These are phyloP conservation scores for Acrobasis repandana DNA, from an alignment of 2,888 invertebrate genomes.

Conservation along the genomic window DNA sequence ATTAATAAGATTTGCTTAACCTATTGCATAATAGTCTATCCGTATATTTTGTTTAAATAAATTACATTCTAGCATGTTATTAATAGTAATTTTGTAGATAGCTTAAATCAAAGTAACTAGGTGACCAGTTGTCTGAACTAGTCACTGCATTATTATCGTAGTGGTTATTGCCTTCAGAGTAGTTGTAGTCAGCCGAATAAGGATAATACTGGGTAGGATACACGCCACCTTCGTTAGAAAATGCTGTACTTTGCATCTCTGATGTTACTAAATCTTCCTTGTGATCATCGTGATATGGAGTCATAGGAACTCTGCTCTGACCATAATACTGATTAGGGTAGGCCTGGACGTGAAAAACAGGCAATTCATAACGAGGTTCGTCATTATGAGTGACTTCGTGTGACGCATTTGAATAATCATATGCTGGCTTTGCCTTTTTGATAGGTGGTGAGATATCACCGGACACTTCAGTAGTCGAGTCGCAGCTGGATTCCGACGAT, in stretches of 20 bases:
- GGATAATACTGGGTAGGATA: slow-evolving; percentile 56
- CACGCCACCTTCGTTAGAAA: slow-evolving; percentile 37
- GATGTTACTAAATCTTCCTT: neutral
- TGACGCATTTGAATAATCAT: neutral
- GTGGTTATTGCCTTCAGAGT: slow-evolving; percentile 18
- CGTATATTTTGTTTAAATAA: neutral
- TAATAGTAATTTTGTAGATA: slow-evolving; percentile 28
- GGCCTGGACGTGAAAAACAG: neutral
- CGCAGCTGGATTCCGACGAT: slow-evolving; percentile 52
- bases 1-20: slow-evolving; percentile 25
- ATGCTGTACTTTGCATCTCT: slow-evolving; percentile 19
- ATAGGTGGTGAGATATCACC: slow-evolving; percentile 29
- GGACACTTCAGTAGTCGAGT: slow-evolving; percentile 45
- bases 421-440: neutral
- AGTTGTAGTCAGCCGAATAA: slow-evolving; percentile 27
- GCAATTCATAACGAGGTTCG: slow-evolving; percentile 10
- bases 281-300: neutral
- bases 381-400: neutral
- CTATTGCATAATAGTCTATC: slow-evolving; percentile 10
- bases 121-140: slow-evolving; percentile 33
- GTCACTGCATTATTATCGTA: slow-evolving; percentile 10
- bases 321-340: slow-evolving; percentile 3
- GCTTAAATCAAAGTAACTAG: slow-evolving; percentile 32
- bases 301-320: neutral
- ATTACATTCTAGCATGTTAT: neutral